Conservation (phyloP, 2,797 vertebrate genomes). For the Notamacropus eugenii region DNA sequence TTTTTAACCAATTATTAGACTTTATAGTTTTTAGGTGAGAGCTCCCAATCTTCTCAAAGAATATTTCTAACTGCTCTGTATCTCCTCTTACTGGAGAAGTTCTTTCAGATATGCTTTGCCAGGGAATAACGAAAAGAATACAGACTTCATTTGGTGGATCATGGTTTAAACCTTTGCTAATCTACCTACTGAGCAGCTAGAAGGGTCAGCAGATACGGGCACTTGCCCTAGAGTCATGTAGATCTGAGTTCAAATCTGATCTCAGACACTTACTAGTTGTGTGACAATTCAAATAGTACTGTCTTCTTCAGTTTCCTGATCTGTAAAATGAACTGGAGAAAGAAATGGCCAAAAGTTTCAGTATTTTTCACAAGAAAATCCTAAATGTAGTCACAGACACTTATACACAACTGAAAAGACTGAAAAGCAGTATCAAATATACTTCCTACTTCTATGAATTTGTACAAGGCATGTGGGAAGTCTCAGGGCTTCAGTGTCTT, state of each 20-base stretch:
- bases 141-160: neutral
- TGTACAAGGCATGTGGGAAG: neutral
- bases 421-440: neutral
- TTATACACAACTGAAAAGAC: neutral
- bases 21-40: neutral
- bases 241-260: neutral
- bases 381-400: neutral
- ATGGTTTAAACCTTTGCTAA: neutral
- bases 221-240: neutral
- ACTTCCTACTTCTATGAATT: neutral
- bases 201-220: neutral
- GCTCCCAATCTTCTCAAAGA: neutral
- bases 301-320: neutral
- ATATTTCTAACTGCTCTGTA: neutral
- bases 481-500: neutral
- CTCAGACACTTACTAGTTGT: neutral
- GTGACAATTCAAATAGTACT: neutral
- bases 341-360: neutral
- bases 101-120: accelerated
- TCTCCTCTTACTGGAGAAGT: neutral
- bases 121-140: neutral
- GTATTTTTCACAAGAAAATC: neutral
- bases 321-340: neutral
- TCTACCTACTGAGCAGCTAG: neutral
- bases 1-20: neutral